phyloP scores from a whole-genome alignment of 2,888 invertebrate species.

The Arrhopalites spinosus region DNA sequence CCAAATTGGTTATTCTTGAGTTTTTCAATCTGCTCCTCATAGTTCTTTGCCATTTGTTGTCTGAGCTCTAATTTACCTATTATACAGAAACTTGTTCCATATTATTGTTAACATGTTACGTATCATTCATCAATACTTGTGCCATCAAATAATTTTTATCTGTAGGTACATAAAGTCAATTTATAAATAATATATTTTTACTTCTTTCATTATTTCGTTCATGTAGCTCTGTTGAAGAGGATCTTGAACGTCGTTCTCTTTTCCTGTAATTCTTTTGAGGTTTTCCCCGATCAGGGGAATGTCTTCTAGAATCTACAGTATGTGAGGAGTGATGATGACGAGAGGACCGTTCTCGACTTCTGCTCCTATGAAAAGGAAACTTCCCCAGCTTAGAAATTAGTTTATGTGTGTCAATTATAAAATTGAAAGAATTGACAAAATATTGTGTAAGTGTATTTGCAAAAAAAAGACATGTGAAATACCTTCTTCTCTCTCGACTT shows the following conservation, averaged over 20 bases:
- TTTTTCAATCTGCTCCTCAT: slow-evolving; percentile 47
- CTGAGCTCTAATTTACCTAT: slow-evolving; percentile 45
- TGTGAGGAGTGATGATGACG: slow-evolving; percentile 4
- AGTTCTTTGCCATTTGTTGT: slow-evolving; percentile 43
- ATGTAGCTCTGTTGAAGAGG: slow-evolving; percentile 37
- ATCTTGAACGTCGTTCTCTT: slow-evolving; percentile 10
- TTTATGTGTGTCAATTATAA: too few relatives aligned
- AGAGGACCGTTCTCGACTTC: slow-evolving; percentile 4
- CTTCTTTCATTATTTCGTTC: slow-evolving; percentile 55
- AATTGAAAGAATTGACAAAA: too few relatives aligned
- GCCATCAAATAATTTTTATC: not conserved
- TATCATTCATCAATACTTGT: not conserved
- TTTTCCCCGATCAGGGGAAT: slow-evolving; percentile 20
- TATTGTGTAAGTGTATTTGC: too few relatives aligned
- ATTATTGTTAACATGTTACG: not conserved
- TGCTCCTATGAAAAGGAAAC: slow-evolving; percentile 3
- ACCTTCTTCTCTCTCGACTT: slow-evolving; percentile 45
- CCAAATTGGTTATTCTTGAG: slow-evolving; percentile 51
- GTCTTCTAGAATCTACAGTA: slow-evolving; percentile 15
- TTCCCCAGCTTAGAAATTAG: too few relatives aligned
- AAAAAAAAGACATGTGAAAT: not conserved
- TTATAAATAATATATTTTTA: not conserved
- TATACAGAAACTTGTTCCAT: not conserved
- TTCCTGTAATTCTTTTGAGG: slow-evolving; percentile 1
- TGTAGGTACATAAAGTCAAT: too few relatives aligned